Evolutionary conservation across 2,113 vertebrate genomes (phyloP), one percentile per base, ranked within the genome.

Genomic region (Tupaia tana): DNA sequence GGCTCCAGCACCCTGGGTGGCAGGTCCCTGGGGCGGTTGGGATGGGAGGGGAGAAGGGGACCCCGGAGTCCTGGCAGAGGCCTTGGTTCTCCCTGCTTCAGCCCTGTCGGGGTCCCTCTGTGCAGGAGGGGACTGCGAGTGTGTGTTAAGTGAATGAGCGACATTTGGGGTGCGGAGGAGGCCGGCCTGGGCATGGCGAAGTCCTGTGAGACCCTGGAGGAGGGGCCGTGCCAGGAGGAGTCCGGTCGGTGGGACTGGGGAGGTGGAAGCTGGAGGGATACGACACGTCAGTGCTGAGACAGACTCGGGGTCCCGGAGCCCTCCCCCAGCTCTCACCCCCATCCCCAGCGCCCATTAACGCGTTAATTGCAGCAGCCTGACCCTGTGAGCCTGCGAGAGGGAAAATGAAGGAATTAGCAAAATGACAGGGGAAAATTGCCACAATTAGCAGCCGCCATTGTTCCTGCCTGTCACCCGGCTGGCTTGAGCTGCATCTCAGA

Each of bases 391-490:
- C 97, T 78, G 34, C 12, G 96, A 96, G 97, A 97, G 94, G 94
- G 96, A 97, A 98, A 98, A 98, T 97, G 98, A 98, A 98, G 96
- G 98, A 98, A 98, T 98, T 98, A 98, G 96, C 97, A 97, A 92
- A 98, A 98, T 98, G 98, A 98, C 98, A 98, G 97, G 96, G 95
- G 97, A 97, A 98, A 98, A 98, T 98, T 98, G 97, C 97, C n/a
- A 97, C 98, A 98, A 98, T 98, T 98, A 98, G 95, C 95, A 66
- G 84, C 82, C 94, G 3, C 97, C 96, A 98, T 98, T 98, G 98
- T 98, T 98, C 96, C 97, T 8, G 86, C 94, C 95, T 97, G 97
- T 98, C 98, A 98, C 96, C 91, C 93, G 97, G 96, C 97, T 97
- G 94, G 89, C 84, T 90, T 84, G 74, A 25, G 80, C 92, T 69